phyloP scores from a whole-genome alignment of 2,797 vertebrate genomes.

The Gastrophryne carolinensis region DNA sequence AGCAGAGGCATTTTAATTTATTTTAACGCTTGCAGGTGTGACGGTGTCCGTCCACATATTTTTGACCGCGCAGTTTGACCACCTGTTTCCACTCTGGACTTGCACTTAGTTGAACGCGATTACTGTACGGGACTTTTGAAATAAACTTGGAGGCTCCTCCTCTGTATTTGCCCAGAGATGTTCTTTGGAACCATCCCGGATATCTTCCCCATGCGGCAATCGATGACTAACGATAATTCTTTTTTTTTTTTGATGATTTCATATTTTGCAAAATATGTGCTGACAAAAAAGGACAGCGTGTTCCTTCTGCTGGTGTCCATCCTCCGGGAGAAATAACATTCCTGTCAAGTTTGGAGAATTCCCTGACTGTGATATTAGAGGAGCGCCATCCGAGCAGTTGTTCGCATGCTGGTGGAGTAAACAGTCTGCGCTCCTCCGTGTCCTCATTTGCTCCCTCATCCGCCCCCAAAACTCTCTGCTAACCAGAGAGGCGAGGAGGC shows the following conservation, averaged over 20 bases:
- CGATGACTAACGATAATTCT: conserved; percentile 30
- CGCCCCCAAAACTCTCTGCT: background rate
- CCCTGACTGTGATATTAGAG: conserved; percentile 29
- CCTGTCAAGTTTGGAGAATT: conserved; percentile 34
- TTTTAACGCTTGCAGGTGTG: background rate
- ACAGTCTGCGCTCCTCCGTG: background rate
- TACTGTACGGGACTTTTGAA: too few relatives aligned
- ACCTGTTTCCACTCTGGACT: background rate
- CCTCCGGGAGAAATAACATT: conserved; percentile 40
- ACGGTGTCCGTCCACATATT: background rate
- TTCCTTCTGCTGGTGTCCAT: conserved; percentile 33
- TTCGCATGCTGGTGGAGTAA: background rate
- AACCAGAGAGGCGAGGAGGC: background rate
- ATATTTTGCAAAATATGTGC: conserved; percentile 45
- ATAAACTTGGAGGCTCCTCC: too few relatives aligned
- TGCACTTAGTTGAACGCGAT: too few relatives aligned
- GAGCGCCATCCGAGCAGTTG: conserved; percentile 1
- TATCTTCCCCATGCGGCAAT: conserved; percentile 28
- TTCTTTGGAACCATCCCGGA: background rate
- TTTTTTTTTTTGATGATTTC: conserved; percentile 22
- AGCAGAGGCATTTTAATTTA: too few relatives aligned
- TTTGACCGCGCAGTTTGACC: background rate
- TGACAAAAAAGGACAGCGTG: conserved; percentile 44
- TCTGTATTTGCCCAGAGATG: background rate
- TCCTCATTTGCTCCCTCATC: background rate